Conservation (phyloP, 2,113 vertebrate species). For the Pelodiscus sinensis region DNA sequence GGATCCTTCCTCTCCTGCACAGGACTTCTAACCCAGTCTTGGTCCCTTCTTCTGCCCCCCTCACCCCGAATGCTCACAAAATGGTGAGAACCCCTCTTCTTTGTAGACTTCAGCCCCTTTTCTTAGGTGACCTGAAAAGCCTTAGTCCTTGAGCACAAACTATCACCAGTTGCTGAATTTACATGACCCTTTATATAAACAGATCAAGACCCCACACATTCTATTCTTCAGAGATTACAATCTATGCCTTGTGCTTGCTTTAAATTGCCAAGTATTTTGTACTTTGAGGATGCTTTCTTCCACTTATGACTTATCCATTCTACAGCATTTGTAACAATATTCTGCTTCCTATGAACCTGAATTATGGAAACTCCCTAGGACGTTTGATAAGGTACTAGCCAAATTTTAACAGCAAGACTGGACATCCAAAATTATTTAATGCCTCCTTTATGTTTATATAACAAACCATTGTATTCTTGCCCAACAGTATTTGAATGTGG, state of each 20-base stretch:
- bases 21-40: background rate
- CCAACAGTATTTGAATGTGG: conserved; percentile 64
- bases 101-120: background rate
- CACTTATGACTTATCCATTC: background rate
- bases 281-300: background rate
- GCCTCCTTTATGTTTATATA: conserved; percentile 59
- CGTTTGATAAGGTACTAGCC: conserved; percentile 44
- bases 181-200: fast-evolving
- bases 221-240: background rate
- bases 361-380: conserved; percentile 41
- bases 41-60: background rate
- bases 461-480: conserved; percentile 62
- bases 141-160: background rate
- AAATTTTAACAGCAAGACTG: conserved; percentile 50
- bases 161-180: background rate
- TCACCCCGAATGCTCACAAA: background rate
- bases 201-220: background rate
- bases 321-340: background rate
- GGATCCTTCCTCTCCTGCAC: background rate
- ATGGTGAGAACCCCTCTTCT: background rate
- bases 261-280: background rate
- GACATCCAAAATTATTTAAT: conserved; percentile 61
- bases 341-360: conserved; percentile 40
- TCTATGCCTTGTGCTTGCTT: background rate
- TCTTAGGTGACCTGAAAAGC: background rate